Base-by-base conservation (phyloP, 2,888 invertebrate genomes). In the Pollenia amentaria region DNA sequence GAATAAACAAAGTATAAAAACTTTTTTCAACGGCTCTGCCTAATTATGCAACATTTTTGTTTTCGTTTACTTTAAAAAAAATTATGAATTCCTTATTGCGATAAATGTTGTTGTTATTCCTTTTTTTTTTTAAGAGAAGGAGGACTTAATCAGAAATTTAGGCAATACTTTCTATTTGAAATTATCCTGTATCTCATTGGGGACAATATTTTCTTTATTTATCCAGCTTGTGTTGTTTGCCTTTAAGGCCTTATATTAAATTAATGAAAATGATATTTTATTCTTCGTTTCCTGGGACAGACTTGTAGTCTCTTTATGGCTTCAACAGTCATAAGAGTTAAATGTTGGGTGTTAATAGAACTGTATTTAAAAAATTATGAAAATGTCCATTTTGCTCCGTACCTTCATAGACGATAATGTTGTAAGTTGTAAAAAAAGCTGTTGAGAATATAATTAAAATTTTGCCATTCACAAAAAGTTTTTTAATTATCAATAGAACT, bases 191-290 rank as follows among this genome's bases (percentile, higher is more conserved):
- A 48, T 73, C 88, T 88, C 89, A 87, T 88, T 88, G 89, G 89
- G 88, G 89, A 89, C 89, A 89, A 62, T 88, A 80, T 65, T 65
- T 64, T 72, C 40, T 38, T 29, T 29, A 29, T 85, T 76, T 72
- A 76, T 64, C 16, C 11, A 29, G 4, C 18, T 69, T 29, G 38
- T 65, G 8, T 16, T 69, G 29, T 62, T 53, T 88, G 87, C 88
- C 89, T 89, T 86, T 70, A 57, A 89, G 89, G 88, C 42, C 89
- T 90, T 88, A 90, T 90, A 90, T 90, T 90, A 89, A 90, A 90
- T 90, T 90, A 90, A 90, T 90, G 90, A 89, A 90, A 90, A 90
- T 90, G 89, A 89, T 88, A 87, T 84, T 85, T 87, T 80, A 57
- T 55, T 76, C 62, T 51, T 73, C 10, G 8, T 60, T 42, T 75